phyloP scores from a whole-genome alignment of 2,797 vertebrate genomes.

The Channallabes apus region DNA sequence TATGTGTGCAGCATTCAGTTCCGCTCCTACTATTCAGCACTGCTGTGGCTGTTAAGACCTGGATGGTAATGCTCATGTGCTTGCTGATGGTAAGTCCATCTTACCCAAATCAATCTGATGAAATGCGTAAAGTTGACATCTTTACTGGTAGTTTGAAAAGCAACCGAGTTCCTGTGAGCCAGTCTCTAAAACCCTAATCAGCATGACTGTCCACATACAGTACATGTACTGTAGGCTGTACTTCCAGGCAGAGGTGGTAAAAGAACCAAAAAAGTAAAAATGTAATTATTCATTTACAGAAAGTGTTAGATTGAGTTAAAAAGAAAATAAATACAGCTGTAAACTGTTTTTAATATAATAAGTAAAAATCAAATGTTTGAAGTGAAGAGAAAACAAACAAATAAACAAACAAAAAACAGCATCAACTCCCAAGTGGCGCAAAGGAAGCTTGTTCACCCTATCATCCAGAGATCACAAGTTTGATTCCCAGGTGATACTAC shows the following conservation, averaged over 20 bases:
- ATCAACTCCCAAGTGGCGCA: no score
- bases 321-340: neutral
- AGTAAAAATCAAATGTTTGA: neutral
- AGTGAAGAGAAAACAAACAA: neutral
- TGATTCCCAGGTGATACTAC: no score
- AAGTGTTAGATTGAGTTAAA: no score
- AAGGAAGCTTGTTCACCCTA: no score
- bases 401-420: no score
- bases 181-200: neutral
- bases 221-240: neutral
- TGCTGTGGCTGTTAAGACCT: neutral
- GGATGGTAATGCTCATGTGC: neutral
- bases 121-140: neutral
- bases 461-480: no score
- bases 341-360: neutral
- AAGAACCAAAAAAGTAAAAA: neutral
- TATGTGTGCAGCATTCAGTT: neutral
- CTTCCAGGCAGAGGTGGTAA: neutral
- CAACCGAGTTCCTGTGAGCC: neutral
- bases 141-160: neutral
- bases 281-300: neutral
- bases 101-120: neutral
- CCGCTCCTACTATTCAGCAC: neutral
- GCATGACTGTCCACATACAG: neutral
- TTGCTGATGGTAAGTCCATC: neutral